These are phyloP conservation scores for Chelidonichthys spinosus DNA, from an alignment of 2,797 vertebrate species.

Conservation along the genomic window DNA sequence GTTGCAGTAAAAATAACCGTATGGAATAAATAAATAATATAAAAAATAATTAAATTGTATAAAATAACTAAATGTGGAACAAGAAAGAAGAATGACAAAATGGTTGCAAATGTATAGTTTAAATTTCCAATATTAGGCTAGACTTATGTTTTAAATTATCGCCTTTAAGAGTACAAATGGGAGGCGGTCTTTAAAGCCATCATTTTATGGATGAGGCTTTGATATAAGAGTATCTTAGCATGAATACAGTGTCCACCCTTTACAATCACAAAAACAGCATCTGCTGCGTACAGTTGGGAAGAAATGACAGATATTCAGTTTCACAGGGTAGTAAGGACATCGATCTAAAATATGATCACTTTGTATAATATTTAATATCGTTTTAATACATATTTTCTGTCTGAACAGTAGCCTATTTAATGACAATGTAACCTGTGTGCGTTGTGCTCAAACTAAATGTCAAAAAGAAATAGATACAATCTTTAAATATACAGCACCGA, in stretches of 20 bases:
- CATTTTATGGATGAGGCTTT: neutral
- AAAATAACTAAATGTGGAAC: neutral
- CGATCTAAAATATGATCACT: neutral
- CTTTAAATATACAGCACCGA: no score
- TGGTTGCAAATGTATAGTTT: neutral
- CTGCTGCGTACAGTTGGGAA: neutral
- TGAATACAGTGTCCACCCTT: neutral
- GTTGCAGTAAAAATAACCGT: neutral
- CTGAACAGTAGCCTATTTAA: neutral
- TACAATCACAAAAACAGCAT: neutral
- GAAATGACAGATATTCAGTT: accelerated
- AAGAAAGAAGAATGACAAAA: neutral
- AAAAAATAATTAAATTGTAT: neutral
- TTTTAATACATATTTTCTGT: neutral
- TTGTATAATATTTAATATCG: neutral
- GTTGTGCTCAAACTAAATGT: neutral
- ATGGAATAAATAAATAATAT: neutral
- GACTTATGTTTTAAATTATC: neutral
- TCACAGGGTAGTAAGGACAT: neutral
- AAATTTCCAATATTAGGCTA: neutral
- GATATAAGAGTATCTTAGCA: neutral
- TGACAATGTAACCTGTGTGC: neutral
- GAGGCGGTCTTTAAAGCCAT: neutral
- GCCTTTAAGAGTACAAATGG: neutral
- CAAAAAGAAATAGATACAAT: neutral